These are phyloP conservation scores for Prosapia bicincta DNA, from an alignment of 2,888 invertebrate genomes.

Conservation along the genomic window DNA sequence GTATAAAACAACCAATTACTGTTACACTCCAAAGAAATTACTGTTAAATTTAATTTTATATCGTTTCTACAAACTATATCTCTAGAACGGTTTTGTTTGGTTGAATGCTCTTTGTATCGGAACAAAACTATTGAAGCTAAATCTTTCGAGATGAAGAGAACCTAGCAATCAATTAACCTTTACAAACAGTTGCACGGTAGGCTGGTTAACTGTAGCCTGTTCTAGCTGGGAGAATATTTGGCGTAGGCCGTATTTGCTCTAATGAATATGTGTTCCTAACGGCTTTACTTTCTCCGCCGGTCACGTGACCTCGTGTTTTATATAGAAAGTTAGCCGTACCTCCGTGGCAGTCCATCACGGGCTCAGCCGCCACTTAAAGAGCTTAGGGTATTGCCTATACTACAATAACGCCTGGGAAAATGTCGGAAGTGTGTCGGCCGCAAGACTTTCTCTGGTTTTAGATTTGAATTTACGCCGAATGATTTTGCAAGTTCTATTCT, in stretches of 20 bases:
- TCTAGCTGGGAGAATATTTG: not conserved
- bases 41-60: too few species aligned
- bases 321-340: not conserved
- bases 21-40: too few species aligned
- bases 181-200: not conserved
- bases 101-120: too few species aligned
- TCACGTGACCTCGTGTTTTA: not conserved
- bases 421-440: not conserved
- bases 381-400: too few species aligned
- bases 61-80: too few species aligned
- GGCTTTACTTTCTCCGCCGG: not conserved
- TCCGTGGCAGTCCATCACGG: not conserved
- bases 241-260: not conserved
- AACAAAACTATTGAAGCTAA: too few species aligned
- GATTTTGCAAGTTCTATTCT: not conserved
- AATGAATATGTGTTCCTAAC: not conserved
- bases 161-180: not conserved
- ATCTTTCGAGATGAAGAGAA: not conserved
- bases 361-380: not conserved
- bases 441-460: not conserved
- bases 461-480: not conserved
- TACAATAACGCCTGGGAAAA: not conserved
- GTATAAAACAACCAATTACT: too few species aligned
- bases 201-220: not conserved
- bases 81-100: too few species aligned